Evolutionary conservation across 2,797 vertebrate species (phyloP).

Genomic region (Otolemur crassicaudatus): DNA sequence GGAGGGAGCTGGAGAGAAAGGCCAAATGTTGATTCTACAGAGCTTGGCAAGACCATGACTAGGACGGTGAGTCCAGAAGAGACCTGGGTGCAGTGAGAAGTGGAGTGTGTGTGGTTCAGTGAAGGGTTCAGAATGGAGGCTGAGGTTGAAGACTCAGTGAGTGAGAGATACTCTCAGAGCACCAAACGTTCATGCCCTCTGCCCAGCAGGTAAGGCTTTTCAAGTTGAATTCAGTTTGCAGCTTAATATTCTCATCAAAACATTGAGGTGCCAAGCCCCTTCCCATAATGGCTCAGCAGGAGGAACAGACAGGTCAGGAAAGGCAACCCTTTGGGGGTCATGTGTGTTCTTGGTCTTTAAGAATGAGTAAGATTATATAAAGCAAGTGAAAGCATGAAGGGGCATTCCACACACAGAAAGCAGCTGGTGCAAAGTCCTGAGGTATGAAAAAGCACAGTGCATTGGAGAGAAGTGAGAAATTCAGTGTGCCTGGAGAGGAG

Average conservation of each 20-base stretch:
- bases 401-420: not conserved
- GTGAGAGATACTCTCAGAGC: not conserved
- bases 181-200: not conserved
- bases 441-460: not conserved
- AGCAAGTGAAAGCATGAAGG: not conserved
- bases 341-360: not conserved
- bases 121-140: not conserved
- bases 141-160: not conserved
- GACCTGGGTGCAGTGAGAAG: not conserved
- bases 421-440: not conserved
- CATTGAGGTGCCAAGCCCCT: not conserved
- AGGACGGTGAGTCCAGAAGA: not conserved
- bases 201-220: not conserved
- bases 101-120: not conserved
- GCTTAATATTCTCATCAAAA: not conserved
- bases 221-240: not conserved
- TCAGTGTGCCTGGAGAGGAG: not conserved
- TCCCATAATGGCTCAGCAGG: not conserved
- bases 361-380: not conserved
- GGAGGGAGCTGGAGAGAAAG: not conserved
- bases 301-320: not conserved
- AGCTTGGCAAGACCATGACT: not conserved
- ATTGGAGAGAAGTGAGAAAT: not conserved
- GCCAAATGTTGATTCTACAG: not conserved
- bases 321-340: not conserved